Evolutionary conservation across 2,797 vertebrate species (phyloP), one percentile per base, ranked within the genome.

Genomic region (Lerista edwardsae): DNA sequence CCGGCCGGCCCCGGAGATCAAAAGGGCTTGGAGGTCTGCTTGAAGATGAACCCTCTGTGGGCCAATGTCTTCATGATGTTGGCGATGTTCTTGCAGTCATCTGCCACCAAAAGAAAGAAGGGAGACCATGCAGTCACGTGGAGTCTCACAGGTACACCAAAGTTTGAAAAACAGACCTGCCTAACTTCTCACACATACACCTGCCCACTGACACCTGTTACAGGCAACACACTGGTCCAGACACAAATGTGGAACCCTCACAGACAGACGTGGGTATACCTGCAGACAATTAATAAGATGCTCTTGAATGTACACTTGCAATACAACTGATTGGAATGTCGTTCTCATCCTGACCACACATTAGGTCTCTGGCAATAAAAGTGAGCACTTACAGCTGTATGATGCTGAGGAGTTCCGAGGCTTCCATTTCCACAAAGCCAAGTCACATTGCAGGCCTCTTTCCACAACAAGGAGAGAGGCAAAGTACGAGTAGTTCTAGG

Each of bases 11-110:
- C 94, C 71, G 91, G 95, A 94, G 91, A 95, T 97, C 96, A 97
- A 95, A 97, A 97, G 3, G 96, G 96, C 92, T 97, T 97, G 82
- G 96, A 97, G 80, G 97, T 97, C 94, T 96, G 96, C 95, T 97
- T 97, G 95, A 97, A 97, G 94, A 96, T 97, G 93, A 97, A 97
- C 91, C 96, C 96, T 95, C 96, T 95, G 89, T 96, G 96, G 67
- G 96, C 97, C 77, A 97, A 91, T 74, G 97, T 97, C 95, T 97
- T 97, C 97, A 97, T 96, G 95, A 97, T 97, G 95, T 96, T 97
- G 89, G 97, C 96, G 31, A 97, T 97, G 93, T 97, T 97, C 95
- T 96, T 97, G 95, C 97, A 97, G 94, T 97, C 97, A 0, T 97
- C 97, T 97, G 88, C 0, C 27, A 84, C 71, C 44, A 83, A 79